phyloP scores from a whole-genome alignment of 2,113 vertebrate genomes.

The Arothron firmamentum region DNA sequence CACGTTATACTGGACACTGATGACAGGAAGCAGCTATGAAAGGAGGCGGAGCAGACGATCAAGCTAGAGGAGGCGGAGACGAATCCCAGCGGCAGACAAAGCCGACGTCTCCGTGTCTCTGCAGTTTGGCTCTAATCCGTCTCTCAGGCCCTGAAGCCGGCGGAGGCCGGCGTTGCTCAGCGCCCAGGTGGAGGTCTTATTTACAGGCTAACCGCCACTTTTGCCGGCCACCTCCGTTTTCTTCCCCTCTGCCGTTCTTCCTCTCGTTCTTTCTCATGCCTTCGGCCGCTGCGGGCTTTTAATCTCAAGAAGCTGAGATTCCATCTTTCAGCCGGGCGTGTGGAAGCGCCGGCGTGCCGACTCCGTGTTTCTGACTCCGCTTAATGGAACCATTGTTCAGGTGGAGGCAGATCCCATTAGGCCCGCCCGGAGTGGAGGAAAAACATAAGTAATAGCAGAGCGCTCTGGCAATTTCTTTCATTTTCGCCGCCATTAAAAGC shows the following conservation, averaged over 20 bases:
- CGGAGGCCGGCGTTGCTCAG: constrained; percentile 41
- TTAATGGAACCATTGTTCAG: constrained; percentile 74
- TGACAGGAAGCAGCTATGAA: too few species aligned
- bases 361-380: constrained; percentile 65
- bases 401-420: constrained; percentile 64
- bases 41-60: too few species aligned
- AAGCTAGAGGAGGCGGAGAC: constrained; percentile 43
- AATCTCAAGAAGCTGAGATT: constrained; percentile 68
- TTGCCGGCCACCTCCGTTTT: constrained; percentile 63
- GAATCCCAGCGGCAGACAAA: constrained; percentile 65
- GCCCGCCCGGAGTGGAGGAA: constrained; percentile 4
- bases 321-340: constrained; percentile 61
- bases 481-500: constrained; percentile 18
- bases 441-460: constrained; percentile 50
- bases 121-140: constrained; percentile 67
- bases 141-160: constrained; percentile 66
- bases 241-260: constrained; percentile 28
- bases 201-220: constrained; percentile 73
- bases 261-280: constrained; percentile 45
- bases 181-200: constrained; percentile 74
- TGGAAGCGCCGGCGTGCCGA: constrained; percentile 48
- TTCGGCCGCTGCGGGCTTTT: constrained; percentile 64
- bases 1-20: too few species aligned
- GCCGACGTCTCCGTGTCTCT: constrained; percentile 60
- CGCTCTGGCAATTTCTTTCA: constrained; percentile 25